Conservation (phyloP, 1,140 invertebrate genomes). For the Acromyrmex charruanus region DNA sequence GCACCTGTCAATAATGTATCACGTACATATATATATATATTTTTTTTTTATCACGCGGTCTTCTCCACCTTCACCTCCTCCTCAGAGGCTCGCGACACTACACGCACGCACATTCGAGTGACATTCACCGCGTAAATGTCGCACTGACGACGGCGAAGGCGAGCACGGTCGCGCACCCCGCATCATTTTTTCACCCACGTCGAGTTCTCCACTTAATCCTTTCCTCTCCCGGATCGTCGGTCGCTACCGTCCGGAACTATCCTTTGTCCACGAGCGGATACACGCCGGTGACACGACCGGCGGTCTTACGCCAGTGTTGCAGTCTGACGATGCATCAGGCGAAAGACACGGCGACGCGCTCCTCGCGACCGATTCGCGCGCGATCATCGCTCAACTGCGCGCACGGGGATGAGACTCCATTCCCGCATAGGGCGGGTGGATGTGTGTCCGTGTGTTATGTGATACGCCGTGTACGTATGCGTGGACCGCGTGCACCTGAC, state of each 20-base stretch:
- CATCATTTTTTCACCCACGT: conserved; percentile 41
- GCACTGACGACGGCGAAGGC: neutral
- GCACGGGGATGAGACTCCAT: conserved; percentile 33
- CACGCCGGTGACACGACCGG: neutral
- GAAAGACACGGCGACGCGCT: conserved; percentile 39
- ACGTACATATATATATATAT: neutral
- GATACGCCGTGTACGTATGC: conserved; percentile 1
- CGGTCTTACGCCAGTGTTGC: neutral
- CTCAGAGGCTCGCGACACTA: conserved; percentile 22
- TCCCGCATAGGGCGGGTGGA: conserved; percentile 31
- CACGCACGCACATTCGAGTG: conserved; percentile 39
- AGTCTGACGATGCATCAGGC: conserved; percentile 24
- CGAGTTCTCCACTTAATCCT: neutral
- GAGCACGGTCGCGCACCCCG: conserved; percentile 5
- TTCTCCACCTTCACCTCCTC: neutral
- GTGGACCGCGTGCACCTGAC: conserved; percentile 44
- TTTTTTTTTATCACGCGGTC: conserved; percentile 1
- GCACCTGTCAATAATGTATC: conserved; percentile 25
- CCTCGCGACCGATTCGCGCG: conserved; percentile 43
- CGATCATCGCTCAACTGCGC: conserved; percentile 57
- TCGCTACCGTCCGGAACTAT: conserved; percentile 37
- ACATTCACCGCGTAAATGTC: conserved; percentile 11
- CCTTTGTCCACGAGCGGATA: neutral
- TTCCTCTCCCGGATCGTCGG: neutral
- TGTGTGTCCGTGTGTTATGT: conserved; percentile 5